phyloP scores from a whole-genome alignment of 2,113 vertebrate species.

The Ranitomeya imitator region DNA sequence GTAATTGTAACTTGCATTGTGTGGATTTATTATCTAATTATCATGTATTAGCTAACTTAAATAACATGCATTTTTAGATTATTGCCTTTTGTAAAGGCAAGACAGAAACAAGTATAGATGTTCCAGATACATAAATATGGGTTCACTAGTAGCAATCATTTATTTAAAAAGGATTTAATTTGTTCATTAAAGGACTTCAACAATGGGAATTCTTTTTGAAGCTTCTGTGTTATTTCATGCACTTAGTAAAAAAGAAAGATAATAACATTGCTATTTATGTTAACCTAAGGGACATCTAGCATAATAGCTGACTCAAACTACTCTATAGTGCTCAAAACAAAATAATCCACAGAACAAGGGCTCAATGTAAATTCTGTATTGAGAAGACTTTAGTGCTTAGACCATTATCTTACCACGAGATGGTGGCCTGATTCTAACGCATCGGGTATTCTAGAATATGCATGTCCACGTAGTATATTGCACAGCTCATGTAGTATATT shows the following conservation, averaged over 20 bases:
- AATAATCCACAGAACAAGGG: neutral
- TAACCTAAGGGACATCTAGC: neutral
- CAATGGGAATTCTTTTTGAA: neutral
- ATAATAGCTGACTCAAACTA: neutral
- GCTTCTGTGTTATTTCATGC: neutral
- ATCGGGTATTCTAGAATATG: too few relatives aligned
- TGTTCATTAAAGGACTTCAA: neutral
- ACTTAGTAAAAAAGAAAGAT: neutral
- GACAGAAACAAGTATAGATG: neutral
- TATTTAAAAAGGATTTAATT: neutral
- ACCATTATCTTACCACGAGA: neutral
- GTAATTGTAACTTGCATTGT: neutral
- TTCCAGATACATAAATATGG: neutral
- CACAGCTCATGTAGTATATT: too few relatives aligned
- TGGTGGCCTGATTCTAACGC: too few relatives aligned
- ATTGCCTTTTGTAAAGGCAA: constrained; percentile 1
- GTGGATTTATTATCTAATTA: constrained; percentile 15
- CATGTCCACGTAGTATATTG: too few relatives aligned
- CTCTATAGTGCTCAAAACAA: neutral
- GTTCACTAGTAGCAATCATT: neutral
- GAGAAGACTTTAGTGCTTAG: neutral
- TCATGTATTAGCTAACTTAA: constrained; percentile 7
- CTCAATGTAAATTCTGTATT: too few relatives aligned
- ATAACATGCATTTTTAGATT: constrained; percentile 14
- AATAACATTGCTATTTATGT: neutral